phyloP scores from a whole-genome alignment of 1,140 invertebrate genomes.

The Drosophila elegans region DNA sequence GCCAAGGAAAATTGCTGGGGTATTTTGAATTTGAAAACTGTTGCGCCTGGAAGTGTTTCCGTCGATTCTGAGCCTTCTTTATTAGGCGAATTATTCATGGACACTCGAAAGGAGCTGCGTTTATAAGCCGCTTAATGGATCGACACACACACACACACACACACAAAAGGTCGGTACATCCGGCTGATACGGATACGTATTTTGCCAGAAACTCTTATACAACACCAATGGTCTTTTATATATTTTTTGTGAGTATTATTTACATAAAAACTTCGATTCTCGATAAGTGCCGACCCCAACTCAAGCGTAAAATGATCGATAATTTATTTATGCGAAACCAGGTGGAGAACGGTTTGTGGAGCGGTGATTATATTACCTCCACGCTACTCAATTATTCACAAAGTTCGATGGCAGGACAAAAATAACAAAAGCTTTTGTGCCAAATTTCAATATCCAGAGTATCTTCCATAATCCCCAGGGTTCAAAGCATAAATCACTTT shows the following conservation, averaged over 20 bases:
- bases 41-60: conserved; percentile 47
- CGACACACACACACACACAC: conserved; percentile 73
- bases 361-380: background rate
- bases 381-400: conserved; percentile 22
- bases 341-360: conserved; percentile 1
- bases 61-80: conserved; percentile 12
- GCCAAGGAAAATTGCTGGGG: background rate
- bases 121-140: conserved; percentile 76
- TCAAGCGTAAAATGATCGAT: conserved; percentile 37
- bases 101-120: conserved; percentile 38
- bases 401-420: conserved; percentile 17
- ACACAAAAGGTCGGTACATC: conserved; percentile 76
- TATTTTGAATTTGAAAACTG: conserved; percentile 53
- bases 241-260: conserved; percentile 35
- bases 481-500: conserved; percentile 32
- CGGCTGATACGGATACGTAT: conserved; percentile 34
- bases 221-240: background rate
- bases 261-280: conserved; percentile 56
- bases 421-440: conserved; percentile 9
- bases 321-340: conserved; percentile 54
- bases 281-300: conserved; percentile 35
- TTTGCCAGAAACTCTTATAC: conserved; percentile 42
- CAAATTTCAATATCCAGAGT: conserved; percentile 26
- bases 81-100: conserved; percentile 74
- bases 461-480: conserved; percentile 10